A percentile compares a stretch with the other conserved stretches of the same genome.
phyloP scores from a whole-genome alignment of 2,113 vertebrate species.

The Pterophyllum scalare region DNA sequence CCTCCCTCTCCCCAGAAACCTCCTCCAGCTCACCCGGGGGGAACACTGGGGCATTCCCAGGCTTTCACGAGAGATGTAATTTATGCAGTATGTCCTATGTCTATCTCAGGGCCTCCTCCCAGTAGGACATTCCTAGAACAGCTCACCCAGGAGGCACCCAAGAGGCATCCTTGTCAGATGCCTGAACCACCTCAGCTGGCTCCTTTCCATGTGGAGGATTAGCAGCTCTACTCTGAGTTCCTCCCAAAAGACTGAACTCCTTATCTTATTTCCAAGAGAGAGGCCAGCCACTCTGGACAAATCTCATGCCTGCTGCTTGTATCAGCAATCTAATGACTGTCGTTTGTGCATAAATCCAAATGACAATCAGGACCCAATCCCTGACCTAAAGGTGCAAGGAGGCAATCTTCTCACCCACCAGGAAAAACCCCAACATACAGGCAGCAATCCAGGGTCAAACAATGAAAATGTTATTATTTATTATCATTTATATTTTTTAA shows the following conservation, averaged over 20 bases:
- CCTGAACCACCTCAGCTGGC: neutral
- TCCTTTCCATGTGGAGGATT: neutral
- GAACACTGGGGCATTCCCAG: no score
- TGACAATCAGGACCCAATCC: no score
- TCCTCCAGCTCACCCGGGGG: no score
- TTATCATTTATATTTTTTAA: neutral
- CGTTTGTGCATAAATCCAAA: no score
- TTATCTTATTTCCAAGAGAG: neutral
- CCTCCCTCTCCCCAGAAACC: no score
- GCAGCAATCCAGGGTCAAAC: neutral
- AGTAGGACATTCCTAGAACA: no score
- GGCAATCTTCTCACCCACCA: neutral
- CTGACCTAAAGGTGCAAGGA: neutral
- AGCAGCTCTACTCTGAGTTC: neutral
- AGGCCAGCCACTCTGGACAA: neutral
- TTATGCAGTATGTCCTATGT: no score
- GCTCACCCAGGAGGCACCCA: neutral
- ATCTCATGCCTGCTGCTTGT: neutral
- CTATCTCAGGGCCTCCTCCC: no score
- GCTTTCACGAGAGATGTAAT: no score
- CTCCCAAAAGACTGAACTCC: neutral
- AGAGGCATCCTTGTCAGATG: neutral
- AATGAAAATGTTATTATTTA: neutral
- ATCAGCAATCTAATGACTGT: neutral
- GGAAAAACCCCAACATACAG: neutral